Evolutionary conservation across 2,797 vertebrate species (phyloP).

Genomic region (Glossophaga mutica): DNA sequence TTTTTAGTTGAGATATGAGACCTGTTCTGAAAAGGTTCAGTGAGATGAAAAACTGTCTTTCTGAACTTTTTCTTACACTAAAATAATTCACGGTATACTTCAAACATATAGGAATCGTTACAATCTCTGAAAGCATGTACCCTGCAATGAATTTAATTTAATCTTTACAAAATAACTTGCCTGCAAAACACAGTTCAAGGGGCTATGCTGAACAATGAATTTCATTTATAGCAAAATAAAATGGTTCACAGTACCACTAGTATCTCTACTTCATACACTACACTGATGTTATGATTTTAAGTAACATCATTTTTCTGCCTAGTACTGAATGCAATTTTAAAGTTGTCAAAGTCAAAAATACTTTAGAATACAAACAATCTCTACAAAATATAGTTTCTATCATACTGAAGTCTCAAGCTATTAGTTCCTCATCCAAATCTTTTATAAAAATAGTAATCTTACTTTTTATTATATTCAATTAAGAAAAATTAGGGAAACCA

Average conservation of each 20-base stretch:
- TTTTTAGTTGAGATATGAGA: constrained; percentile 54
- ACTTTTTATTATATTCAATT: neutral
- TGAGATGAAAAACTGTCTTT: constrained; percentile 80
- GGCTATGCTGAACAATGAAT: constrained; percentile 64
- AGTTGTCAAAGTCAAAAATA: constrained; percentile 72
- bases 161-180: constrained; percentile 80
- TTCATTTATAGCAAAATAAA: constrained; percentile 79
- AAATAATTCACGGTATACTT: constrained; percentile 64
- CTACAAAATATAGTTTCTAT: constrained; percentile 54
- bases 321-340: constrained; percentile 64
- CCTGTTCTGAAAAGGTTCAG: constrained; percentile 77
- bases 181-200: constrained; percentile 78
- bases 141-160: constrained; percentile 79
- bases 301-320: constrained; percentile 61
- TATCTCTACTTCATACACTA: constrained; percentile 60
- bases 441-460: neutral
- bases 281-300: constrained; percentile 71
- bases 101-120: constrained; percentile 73
- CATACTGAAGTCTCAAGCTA: constrained; percentile 32
- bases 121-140: constrained; percentile 67
- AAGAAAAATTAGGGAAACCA: neutral
- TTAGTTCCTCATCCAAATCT: neutral
- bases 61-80: constrained; percentile 73
- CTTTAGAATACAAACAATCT: constrained; percentile 69
- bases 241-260: constrained; percentile 51